phyloP scores from a whole-genome alignment of 1,140 invertebrate genomes.

The Macrosteles quadrilineatus region DNA sequence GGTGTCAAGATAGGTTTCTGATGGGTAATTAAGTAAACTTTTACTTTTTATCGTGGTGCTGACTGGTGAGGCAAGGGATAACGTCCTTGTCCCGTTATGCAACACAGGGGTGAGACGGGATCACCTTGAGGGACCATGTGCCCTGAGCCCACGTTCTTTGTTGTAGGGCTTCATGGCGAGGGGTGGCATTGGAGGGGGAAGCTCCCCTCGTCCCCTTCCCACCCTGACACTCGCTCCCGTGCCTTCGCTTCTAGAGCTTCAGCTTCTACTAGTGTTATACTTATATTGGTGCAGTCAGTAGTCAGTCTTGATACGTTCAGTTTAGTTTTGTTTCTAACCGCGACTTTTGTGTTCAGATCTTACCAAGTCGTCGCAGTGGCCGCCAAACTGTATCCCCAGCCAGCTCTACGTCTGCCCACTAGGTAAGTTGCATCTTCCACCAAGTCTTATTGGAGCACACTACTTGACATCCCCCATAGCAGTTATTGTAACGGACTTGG shows the following conservation, averaged over 20 bases:
- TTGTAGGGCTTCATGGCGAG: not conserved
- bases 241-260: not conserved
- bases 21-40: no score
- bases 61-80: no score
- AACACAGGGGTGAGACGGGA: not conserved
- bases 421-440: not conserved
- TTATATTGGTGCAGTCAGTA: no score
- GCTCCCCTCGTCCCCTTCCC: not conserved
- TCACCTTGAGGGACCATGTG: conserved; percentile 13
- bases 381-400: conserved; percentile 22
- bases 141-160: not conserved
- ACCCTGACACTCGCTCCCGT: not conserved
- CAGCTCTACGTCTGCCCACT: conserved; percentile 16
- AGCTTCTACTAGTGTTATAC: no score
- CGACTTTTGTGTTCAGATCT: not conserved
- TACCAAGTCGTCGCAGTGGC: not conserved
- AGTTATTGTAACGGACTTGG: no score
- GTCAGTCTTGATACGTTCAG: no score
- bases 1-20: no score
- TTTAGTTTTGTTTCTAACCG: not conserved
- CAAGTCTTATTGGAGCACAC: conserved; percentile 22
- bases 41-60: no score
- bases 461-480: no score
- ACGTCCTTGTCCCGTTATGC: conserved; percentile 8
- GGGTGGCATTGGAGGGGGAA: conserved; percentile 6